These are phyloP conservation scores for Zalophus californianus DNA, from an alignment of 2,797 vertebrate genomes.

Conservation along the genomic window DNA sequence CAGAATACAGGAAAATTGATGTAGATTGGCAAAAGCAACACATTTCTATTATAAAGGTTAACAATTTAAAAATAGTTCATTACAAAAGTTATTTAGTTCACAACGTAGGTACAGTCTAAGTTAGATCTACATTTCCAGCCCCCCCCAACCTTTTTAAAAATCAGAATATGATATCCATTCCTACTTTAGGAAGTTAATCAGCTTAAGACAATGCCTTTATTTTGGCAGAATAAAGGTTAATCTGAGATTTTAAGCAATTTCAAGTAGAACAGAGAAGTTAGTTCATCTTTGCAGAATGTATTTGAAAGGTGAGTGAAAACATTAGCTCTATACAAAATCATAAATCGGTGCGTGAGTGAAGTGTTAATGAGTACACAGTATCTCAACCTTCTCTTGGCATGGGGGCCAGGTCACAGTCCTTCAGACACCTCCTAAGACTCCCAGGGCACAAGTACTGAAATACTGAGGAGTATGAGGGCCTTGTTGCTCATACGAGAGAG, in stretches of 20 bases:
- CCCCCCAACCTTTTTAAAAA: not conserved
- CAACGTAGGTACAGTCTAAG: not conserved
- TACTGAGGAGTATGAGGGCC: not conserved
- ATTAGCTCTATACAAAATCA: not conserved
- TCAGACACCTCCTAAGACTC: not conserved
- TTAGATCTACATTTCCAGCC: not conserved
- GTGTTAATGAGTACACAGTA: not conserved
- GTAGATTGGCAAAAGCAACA: not conserved
- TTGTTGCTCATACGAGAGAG: not conserved
- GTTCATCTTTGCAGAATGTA: not conserved
- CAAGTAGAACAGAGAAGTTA: not conserved
- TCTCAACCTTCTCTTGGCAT: not conserved
- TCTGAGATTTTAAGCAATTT: not conserved
- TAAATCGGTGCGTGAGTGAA: not conserved
- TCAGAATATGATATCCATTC: not conserved
- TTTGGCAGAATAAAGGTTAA: not conserved
- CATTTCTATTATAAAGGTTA: not conserved
- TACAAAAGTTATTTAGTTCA: not conserved
- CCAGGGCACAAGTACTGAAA: not conserved
- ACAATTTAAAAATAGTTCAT: not conserved
- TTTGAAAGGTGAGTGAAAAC: not conserved
- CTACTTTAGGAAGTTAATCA: not conserved
- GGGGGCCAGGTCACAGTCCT: accelerated
- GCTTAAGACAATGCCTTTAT: not conserved
- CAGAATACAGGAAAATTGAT: not conserved